phyloP scores from a whole-genome alignment of 2,113 vertebrate genomes.

The Atherinomorus stipes region DNA sequence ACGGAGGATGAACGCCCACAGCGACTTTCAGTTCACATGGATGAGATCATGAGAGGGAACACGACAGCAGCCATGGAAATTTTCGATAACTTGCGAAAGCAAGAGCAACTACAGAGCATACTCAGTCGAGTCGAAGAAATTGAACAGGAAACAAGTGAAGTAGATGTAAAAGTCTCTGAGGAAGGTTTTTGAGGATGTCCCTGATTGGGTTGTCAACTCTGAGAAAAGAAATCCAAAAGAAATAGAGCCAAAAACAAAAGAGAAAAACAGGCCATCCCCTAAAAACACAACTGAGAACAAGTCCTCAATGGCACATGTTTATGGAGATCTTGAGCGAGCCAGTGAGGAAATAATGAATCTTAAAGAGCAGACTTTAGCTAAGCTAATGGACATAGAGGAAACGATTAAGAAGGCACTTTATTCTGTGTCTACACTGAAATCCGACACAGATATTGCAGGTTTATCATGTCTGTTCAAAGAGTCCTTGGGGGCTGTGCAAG shows the following conservation, averaged over 20 bases:
- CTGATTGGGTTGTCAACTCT: conserved; percentile 82
- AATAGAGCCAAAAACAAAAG: conserved; percentile 42
- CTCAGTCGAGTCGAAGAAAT: conserved; percentile 87
- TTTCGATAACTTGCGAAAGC: conserved; percentile 87
- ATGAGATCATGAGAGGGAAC: conserved; percentile 91
- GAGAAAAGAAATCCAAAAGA: conserved; percentile 54
- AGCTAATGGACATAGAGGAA: conserved; percentile 90
- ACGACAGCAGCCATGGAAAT: conserved; percentile 86
- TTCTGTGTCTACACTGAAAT: conserved; percentile 92
- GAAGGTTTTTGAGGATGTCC: conserved; percentile 88
- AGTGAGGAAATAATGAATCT: conserved; percentile 91
- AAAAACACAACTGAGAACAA: conserved; percentile 73
- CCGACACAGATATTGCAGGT: conserved; percentile 87
- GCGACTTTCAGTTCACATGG: conserved; percentile 90
- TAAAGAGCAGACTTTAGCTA: conserved; percentile 93
- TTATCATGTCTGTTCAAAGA: conserved; percentile 89
- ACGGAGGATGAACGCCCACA: conserved; percentile 87
- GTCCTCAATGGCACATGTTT: conserved; percentile 86
- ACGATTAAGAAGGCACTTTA: conserved; percentile 93
- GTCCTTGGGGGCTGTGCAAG: conserved; percentile 82
- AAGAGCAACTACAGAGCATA: conserved; percentile 88
- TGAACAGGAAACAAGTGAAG: conserved; percentile 86
- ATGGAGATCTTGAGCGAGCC: conserved; percentile 90
- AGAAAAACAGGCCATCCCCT: conserved; percentile 36
- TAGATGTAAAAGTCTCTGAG: conserved; percentile 85